Evolutionary conservation across 2,113 vertebrate genomes (phyloP).

Genomic region (Eubucco bourcierii): DNA sequence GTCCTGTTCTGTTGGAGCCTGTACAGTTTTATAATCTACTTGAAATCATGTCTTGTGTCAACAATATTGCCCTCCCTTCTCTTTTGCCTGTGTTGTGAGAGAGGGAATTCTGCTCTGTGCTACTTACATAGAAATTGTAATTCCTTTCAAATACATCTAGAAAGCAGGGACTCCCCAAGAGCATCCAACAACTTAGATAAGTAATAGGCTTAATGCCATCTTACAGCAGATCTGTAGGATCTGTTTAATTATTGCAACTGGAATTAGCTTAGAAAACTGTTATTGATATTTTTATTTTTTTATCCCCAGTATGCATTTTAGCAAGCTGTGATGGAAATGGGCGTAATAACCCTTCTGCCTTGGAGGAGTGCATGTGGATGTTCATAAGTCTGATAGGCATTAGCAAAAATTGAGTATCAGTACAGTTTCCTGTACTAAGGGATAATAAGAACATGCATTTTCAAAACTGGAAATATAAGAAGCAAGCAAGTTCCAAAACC

Average conservation of each 20-base stretch:
- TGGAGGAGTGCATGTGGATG: not conserved
- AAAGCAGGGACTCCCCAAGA: not conserved
- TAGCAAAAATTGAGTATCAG: not conserved
- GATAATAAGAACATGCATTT: not conserved
- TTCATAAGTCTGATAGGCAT: not conserved
- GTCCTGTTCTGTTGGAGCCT: not conserved
- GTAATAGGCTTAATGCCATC: constrained; percentile 1
- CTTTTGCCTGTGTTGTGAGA: not conserved
- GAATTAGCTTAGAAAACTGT: not conserved
- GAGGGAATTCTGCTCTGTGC: not conserved
- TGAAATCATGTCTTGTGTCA: not conserved
- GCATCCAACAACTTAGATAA: not conserved
- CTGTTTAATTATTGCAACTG: not conserved
- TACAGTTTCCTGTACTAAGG: not conserved
- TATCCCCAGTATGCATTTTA: not conserved
- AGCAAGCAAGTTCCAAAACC: not conserved
- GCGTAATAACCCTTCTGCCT: not conserved
- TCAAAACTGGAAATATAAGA: not conserved
- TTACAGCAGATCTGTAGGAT: not conserved
- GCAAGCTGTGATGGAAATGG: not conserved
- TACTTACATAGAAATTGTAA: not conserved
- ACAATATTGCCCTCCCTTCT: not conserved
- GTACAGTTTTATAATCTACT: not conserved
- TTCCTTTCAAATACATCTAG: not conserved
- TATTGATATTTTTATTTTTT: not conserved